These are phyloP conservation scores for Carabus problematicus DNA, from an alignment of 2,888 invertebrate genomes.

Conservation along the genomic window DNA sequence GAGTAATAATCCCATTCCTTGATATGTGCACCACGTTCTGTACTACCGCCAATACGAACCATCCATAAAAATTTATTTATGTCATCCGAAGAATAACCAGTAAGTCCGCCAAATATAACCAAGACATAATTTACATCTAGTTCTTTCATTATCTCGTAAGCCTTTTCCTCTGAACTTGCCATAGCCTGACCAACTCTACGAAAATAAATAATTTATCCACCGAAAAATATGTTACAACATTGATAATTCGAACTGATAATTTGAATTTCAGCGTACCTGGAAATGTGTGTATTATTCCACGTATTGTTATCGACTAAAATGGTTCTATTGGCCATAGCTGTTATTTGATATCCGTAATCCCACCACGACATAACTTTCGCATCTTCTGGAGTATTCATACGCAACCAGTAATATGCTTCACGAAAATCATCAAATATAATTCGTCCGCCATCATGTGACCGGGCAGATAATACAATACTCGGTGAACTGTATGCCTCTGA, in stretches of 20 bases:
- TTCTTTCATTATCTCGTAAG: slow-evolving; percentile 97
- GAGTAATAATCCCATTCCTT: slow-evolving; percentile 98
- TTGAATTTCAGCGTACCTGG: slow-evolving; percentile 52
- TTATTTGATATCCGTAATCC: slow-evolving; percentile 99
- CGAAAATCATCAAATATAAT: slow-evolving; percentile 99
- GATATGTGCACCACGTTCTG: slow-evolving; percentile 92
- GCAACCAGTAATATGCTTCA: slow-evolving; percentile 97
- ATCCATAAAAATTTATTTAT: slow-evolving; percentile 99
- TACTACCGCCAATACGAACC: slow-evolving; percentile 95
- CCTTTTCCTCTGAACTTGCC: slow-evolving; percentile 96
- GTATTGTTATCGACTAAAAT: slow-evolving; percentile 99
- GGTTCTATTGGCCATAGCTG: slow-evolving; percentile 96
- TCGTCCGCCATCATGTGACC: slow-evolving; percentile 81
- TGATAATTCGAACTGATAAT: too few species aligned
- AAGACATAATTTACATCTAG: slow-evolving; percentile 97
- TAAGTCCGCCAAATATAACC: slow-evolving; percentile 98
- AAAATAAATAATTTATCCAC: neutral
- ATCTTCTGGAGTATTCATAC: slow-evolving; percentile 94
- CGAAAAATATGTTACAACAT: too few species aligned
- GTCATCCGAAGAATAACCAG: slow-evolving; percentile 98
- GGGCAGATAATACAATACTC: slow-evolving; percentile 79
- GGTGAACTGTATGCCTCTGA: slow-evolving; percentile 99
- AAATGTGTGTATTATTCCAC: slow-evolving; percentile 99
- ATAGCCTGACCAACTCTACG: slow-evolving; percentile 94
- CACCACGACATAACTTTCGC: slow-evolving; percentile 99